Conservation (phyloP, 2,888 invertebrate species). For the Andrena trimmerana region DNA sequence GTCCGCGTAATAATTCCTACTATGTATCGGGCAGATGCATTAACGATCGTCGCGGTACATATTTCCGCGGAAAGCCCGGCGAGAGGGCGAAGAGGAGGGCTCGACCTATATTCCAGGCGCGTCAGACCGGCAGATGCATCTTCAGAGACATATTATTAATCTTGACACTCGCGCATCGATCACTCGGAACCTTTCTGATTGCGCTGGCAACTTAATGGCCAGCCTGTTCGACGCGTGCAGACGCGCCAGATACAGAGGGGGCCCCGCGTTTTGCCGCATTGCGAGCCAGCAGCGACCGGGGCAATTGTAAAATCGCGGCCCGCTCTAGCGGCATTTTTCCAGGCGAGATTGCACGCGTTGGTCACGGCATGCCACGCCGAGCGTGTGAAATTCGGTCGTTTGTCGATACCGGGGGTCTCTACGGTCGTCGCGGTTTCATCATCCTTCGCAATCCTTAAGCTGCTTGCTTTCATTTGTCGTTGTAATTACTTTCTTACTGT, state of each 20-base stretch:
- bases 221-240: slow-evolving; percentile 52
- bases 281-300: slow-evolving; percentile 28
- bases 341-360: slow-evolving; percentile 40
- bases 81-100: slow-evolving; percentile 20
- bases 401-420: slow-evolving; percentile 35
- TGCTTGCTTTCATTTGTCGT: neutral
- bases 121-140: slow-evolving; percentile 58
- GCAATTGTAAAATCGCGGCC: slow-evolving; percentile 43
- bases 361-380: slow-evolving; percentile 4
- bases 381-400: slow-evolving; percentile 50
- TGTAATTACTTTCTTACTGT: neutral
- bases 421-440: neutral
- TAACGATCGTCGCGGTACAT: slow-evolving; percentile 50
- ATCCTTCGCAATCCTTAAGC: neutral
- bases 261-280: slow-evolving; percentile 33
- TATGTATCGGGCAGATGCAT: slow-evolving; percentile 28
- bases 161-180: slow-evolving; percentile 53
- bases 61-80: slow-evolving; percentile 38
- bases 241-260: slow-evolving; percentile 19
- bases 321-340: slow-evolving; percentile 47
- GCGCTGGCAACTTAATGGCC: slow-evolving; percentile 61
- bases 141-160: slow-evolving; percentile 72
- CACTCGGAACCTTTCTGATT: slow-evolving; percentile 61
- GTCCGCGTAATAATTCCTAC: slow-evolving; percentile 10
- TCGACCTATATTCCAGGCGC: slow-evolving; percentile 65